Conservation (phyloP, 1,140 invertebrate genomes). For the Leptonema lineaticorne region DNA sequence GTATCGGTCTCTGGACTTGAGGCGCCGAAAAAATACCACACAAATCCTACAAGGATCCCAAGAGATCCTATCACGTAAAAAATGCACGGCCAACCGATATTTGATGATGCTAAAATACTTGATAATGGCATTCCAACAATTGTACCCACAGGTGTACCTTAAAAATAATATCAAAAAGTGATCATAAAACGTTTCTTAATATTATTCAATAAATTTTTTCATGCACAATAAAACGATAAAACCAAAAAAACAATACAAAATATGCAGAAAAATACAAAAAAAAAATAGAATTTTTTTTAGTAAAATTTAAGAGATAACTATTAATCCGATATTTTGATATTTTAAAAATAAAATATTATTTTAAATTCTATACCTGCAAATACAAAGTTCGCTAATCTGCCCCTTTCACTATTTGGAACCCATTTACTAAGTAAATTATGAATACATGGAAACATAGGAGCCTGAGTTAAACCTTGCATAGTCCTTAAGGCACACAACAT, state of each 20-base stretch:
- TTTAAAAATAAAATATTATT: not conserved
- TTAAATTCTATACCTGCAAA: conserved; percentile 30
- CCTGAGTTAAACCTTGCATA: conserved; percentile 70
- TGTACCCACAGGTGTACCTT: conserved; percentile 40
- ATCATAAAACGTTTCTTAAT: too few species aligned
- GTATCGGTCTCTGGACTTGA: conserved; percentile 48
- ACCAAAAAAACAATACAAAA: too few species aligned
- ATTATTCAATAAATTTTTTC: too few species aligned
- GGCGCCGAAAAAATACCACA: conserved; percentile 45
- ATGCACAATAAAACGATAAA: too few species aligned
- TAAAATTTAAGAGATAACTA: too few species aligned
- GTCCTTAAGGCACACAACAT: conserved; percentile 17
- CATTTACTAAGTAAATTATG: conserved; percentile 57
- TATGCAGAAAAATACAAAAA: too few species aligned
- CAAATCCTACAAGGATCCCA: conserved; percentile 42
- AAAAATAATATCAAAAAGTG: too few species aligned
- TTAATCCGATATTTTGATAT: too few species aligned
- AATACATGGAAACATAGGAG: conserved; percentile 73
- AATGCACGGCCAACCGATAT: conserved; percentile 43
- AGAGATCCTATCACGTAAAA: conserved; percentile 51
- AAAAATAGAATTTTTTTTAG: too few species aligned
- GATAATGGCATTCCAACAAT: conserved; percentile 34
- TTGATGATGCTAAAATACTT: conserved; percentile 24
- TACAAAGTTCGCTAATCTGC: conserved; percentile 45
- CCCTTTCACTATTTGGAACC: conserved; percentile 46